Base-by-base conservation (phyloP, 2,797 vertebrate species). In the Rallus crepitans region DNA sequence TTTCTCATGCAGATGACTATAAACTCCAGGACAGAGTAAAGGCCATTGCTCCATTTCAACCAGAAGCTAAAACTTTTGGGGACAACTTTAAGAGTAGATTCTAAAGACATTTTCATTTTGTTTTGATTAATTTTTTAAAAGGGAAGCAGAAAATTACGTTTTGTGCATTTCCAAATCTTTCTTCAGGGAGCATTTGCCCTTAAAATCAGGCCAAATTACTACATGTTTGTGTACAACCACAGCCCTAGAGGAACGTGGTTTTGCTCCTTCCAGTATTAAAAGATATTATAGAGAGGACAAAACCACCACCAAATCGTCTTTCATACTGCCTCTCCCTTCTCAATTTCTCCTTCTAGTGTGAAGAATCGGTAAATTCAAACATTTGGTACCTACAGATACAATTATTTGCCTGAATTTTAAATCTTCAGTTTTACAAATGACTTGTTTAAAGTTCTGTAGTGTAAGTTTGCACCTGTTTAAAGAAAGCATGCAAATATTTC, bases 111-210 rank as follows among this genome's bases (percentile, higher is more conserved):
- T 94, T 94, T 94, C 57, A 93, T 96, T 95, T 96, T 63, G 82
- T 92, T 92, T 86, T 88, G 77, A 93, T 91, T 63, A 94, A 82
- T 94, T 93, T 92, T 96, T 92, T 75, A 81, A 75, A 92, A 91
- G 64, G 24, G 27, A 91, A n/a, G 11, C 24, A 93, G 60, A 84
- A 80, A 93, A 93, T 91, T 42, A 19, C 78, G 78, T 70, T 93
- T 91, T 88, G 56, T 71, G 59, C 79, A 87, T 86, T 95, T 87
- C 61, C 50, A 91, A 75, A 90, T 86, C 66, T 88, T 94, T 93
- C 92, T 87, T 72, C 47, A 75, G 94, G 93, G 93, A 95, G 86
- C 89, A 70, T 90, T 91, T 93, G 93, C 82, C 94, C 85, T 94
- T 87, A 45, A 92, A 88, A 93, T 81, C 87, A 94, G 91, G 72